phyloP scores from a whole-genome alignment of 2,888 invertebrate genomes.

The Cantharis lateralis region DNA sequence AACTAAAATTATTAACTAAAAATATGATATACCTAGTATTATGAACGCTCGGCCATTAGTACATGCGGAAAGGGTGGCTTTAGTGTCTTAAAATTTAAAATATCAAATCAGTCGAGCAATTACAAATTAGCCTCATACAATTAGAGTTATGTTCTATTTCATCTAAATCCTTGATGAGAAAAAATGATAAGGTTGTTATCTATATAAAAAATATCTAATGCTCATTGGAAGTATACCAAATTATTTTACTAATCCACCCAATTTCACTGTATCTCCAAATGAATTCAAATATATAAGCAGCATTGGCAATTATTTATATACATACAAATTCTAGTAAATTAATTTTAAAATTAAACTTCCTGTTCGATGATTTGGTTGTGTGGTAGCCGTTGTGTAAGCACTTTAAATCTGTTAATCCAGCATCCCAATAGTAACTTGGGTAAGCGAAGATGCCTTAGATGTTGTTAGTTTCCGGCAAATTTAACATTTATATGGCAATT shows the following conservation, averaged over 20 bases:
- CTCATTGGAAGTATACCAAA: background rate
- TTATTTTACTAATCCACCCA: background rate
- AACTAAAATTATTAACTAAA: background rate
- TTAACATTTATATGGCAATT: slow-evolving; percentile 28
- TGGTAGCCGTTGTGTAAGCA: slow-evolving; percentile 5
- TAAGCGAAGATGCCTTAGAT: slow-evolving; percentile 18
- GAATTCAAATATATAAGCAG: background rate
- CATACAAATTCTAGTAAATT: background rate
- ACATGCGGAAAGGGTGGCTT: background rate
- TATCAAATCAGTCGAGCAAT: background rate
- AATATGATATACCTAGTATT: background rate
- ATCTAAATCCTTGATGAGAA: background rate
- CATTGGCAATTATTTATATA: background rate
- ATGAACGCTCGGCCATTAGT: background rate
- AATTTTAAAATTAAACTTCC: background rate
- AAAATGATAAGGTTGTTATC: background rate
- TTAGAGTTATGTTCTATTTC: background rate
- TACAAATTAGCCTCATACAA: background rate
- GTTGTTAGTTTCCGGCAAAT: slow-evolving; percentile 24
- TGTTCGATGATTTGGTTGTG: background rate
- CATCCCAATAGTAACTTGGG: slow-evolving; percentile 14
- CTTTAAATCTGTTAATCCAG: slow-evolving; percentile 23
- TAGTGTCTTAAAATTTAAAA: no score
- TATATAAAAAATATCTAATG: background rate
- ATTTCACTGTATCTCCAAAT: background rate